Conservation (phyloP, 2,797 vertebrate species). For the Coilia nasus region DNA sequence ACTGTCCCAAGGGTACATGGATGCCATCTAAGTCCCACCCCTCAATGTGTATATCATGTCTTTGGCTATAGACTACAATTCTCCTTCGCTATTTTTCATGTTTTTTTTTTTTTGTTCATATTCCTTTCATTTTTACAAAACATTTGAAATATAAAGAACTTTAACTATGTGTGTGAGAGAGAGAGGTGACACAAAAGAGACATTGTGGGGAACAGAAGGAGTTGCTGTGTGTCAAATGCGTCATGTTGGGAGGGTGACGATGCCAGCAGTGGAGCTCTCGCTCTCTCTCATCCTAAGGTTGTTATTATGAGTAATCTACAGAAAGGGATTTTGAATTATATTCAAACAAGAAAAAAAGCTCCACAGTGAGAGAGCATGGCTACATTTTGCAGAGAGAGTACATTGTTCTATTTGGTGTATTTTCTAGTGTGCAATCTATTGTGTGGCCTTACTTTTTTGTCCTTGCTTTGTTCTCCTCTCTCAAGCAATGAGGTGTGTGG, state of each 20-base stretch:
- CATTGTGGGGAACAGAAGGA: background rate
- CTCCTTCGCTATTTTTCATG: conserved; percentile 1
- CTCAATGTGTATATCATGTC: conserved; percentile 7
- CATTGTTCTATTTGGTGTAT: conserved; percentile 51
- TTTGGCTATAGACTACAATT: background rate
- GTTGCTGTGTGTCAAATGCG: conserved; percentile 27
- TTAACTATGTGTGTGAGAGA: conserved; percentile 14
- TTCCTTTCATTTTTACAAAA: background rate
- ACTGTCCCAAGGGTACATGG: conserved; percentile 1
- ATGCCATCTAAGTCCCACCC: background rate
- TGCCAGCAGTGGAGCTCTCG: conserved; percentile 40
- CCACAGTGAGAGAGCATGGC: conserved; percentile 40
- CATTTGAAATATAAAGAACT: conserved; percentile 36
- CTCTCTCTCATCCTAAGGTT: conserved; percentile 8
- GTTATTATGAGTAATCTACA: conserved; percentile 46
- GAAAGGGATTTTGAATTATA: conserved; percentile 46
- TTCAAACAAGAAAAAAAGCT: conserved; percentile 44
- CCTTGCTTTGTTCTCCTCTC: conserved; percentile 47
- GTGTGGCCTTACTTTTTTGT: conserved; percentile 60
- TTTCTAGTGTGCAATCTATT: conserved; percentile 60
- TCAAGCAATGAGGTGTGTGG: conserved; percentile 33
- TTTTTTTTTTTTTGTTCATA: background rate
- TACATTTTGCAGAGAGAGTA: conserved; percentile 48
- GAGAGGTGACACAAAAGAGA: conserved; percentile 25
- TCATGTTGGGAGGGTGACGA: conserved; percentile 27